Base-by-base conservation (phyloP, 2,113 vertebrate genomes). In the Pteronura brasiliensis region DNA sequence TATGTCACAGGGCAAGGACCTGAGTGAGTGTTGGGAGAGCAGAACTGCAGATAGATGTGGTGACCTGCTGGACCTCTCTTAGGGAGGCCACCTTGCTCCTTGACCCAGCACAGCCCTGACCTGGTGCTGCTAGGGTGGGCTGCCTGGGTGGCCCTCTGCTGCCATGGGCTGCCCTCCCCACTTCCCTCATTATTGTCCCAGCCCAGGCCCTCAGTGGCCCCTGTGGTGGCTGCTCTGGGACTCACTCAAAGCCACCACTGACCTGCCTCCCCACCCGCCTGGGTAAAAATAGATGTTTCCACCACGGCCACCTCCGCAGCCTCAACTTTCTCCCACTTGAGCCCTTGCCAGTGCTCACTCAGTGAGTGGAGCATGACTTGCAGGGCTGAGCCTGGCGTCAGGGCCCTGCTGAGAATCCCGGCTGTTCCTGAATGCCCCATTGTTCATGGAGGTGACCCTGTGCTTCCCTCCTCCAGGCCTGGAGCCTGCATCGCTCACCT, bases 281-380 rank as follows among this genome's bases (percentile, higher is more conserved):
- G 92, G 72, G 96, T 83, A 29, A 96, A 98, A 98, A 98, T 96
- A 98, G 98, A 92, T 83, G 71, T 96, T 97, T 98, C 97, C 95
- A 97, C 90, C 31, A 67, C 1, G 57, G 96, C 93, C 93, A 98
- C 98, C 95, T 96, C 97, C 39, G 36, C 55, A 96, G 97, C 86
- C 95, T 98, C 97, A 98, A 98, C 98, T 99, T 98, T 98, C 98
- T 98, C 98, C 98, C 90, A 98, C 96, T 99, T 98, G 98, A 98
- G 96, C 6, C 7, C 0, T 4, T 82, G 98, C 98, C 98, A 99
- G 98, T 10, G 23, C 95, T 97, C 39, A 86, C 96, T 95, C 0
- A 1, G 93, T 65, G 65, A 95, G 93, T 6, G 25, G 11, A 88
- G 88, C 91, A 84, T 77, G 94, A 96, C 96, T 96, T 84, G 82